These are phyloP conservation scores for Pammene fasciana DNA, from an alignment of 2,888 invertebrate genomes.

Conservation along the genomic window DNA sequence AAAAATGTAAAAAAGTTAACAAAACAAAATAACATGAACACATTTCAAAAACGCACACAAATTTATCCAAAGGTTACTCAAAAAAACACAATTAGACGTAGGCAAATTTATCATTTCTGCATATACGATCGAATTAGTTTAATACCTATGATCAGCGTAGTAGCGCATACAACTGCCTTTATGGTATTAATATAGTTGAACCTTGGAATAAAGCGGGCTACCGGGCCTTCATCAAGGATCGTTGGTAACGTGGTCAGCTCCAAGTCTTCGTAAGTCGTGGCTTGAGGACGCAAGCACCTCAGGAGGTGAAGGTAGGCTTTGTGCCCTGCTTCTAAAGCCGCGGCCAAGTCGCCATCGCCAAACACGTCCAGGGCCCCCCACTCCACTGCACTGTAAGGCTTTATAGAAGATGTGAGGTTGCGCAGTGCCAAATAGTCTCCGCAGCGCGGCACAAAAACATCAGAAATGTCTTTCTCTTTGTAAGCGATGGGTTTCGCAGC, in stretches of 20 bases:
- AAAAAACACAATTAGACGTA: too few species aligned
- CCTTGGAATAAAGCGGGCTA: constrained; percentile 53
- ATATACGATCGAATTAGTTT: constrained; percentile 52
- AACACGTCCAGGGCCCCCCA: constrained; percentile 77
- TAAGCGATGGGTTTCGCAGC: constrained; percentile 66
- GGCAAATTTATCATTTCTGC: constrained; percentile 44
- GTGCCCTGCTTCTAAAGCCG: constrained; percentile 74
- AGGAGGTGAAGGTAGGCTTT: constrained; percentile 67
- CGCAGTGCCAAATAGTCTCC: constrained; percentile 70
- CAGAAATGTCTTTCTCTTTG: constrained; percentile 61
- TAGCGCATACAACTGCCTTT: constrained; percentile 53
- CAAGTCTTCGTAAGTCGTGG: constrained; percentile 68
- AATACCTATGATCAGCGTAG: constrained; percentile 53
- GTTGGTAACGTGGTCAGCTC: constrained; percentile 55
- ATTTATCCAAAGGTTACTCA: not conserved
- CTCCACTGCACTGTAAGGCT: constrained; percentile 56
- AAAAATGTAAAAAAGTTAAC: not conserved
- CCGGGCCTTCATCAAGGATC: constrained; percentile 50
- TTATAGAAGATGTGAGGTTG: constrained; percentile 50
- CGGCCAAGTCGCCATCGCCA: constrained; percentile 72
- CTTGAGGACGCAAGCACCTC: constrained; percentile 70
- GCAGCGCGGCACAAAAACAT: constrained; percentile 69
- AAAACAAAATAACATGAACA: not conserved
- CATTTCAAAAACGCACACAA: not conserved
- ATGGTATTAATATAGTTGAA: constrained; percentile 58